A percentile compares a stretch with the other conserved stretches of the same genome.
These are phyloP conservation scores for Drosophila eugracilis DNA, from an alignment of 1,140 invertebrate species.

Conservation along the genomic window DNA sequence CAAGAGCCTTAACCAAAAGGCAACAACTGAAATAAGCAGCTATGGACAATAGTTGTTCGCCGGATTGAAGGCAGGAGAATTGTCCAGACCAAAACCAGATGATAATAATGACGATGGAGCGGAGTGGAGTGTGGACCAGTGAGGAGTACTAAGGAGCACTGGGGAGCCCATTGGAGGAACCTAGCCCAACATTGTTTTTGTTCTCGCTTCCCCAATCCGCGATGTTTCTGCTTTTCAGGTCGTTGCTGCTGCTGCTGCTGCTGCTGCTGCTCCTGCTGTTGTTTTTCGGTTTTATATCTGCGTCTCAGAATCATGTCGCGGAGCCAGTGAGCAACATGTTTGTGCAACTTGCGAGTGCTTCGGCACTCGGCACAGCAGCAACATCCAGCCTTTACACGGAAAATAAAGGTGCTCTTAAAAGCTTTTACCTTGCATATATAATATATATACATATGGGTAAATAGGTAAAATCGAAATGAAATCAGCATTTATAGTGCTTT, in stretches of 20 bases:
- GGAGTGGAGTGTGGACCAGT: constrained; percentile 25
- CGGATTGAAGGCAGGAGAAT: constrained; percentile 54
- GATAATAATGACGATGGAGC: constrained; percentile 68
- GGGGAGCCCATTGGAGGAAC: constrained; percentile 32
- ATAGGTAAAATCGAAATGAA: too few relatives aligned
- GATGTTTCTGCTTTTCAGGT: constrained; percentile 32
- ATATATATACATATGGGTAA: too few relatives aligned
- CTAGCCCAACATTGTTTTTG: constrained; percentile 80
- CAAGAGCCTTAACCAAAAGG: constrained; percentile 57
- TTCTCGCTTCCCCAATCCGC: constrained; percentile 50
- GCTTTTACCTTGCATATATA: too few relatives aligned
- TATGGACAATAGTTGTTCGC: constrained; percentile 38
- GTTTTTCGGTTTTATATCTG: constrained; percentile 74
- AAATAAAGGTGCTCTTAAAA: too few relatives aligned
- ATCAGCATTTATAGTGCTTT: too few relatives aligned
- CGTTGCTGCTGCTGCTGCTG: constrained; percentile 28
- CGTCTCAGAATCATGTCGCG: constrained; percentile 81
- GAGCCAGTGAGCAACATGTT: constrained; percentile 81
- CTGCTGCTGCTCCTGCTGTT: constrained; percentile 60
- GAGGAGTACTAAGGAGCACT: not conserved
- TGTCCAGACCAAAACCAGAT: constrained; percentile 72
- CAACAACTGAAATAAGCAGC: constrained; percentile 49
- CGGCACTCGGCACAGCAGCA: constrained; percentile 64
- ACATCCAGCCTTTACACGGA: constrained; percentile 5
- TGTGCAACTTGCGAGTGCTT: constrained; percentile 75